Evolutionary conservation across 2,113 vertebrate species (phyloP).

Genomic region (Deroptyus accipitrinus): DNA sequence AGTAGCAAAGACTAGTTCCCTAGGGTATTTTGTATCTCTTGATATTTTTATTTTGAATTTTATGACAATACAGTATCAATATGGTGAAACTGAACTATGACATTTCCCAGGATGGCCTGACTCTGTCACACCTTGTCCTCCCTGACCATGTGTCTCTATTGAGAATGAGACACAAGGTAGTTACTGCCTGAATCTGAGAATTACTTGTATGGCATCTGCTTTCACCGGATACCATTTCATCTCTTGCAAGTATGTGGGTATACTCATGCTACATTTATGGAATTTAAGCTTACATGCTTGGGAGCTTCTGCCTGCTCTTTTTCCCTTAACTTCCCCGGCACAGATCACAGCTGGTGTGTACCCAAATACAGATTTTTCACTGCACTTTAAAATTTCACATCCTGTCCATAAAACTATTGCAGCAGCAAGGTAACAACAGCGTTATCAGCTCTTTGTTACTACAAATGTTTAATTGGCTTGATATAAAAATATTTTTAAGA

Average conservation of each 20-base stretch:
- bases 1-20: background rate
- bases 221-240: background rate
- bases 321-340: background rate
- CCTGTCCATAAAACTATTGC: background rate
- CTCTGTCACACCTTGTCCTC: background rate
- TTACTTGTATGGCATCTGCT: background rate
- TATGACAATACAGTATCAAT: background rate
- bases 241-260: background rate
- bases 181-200: background rate
- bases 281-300: background rate
- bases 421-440: background rate
- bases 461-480: background rate
- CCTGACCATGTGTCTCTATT: background rate
- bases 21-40: background rate
- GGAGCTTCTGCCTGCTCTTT: background rate
- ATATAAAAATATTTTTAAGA: background rate
- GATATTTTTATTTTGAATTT: background rate
- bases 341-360: background rate
- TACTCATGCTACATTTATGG: background rate
- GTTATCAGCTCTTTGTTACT: background rate
- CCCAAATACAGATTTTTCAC: background rate
- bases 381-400: background rate
- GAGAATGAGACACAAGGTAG: background rate
- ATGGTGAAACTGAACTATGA: background rate
- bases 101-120: background rate